These are phyloP conservation scores for Coptotermes formosanus DNA, from an alignment of 1,140 invertebrate species.

Conservation along the genomic window DNA sequence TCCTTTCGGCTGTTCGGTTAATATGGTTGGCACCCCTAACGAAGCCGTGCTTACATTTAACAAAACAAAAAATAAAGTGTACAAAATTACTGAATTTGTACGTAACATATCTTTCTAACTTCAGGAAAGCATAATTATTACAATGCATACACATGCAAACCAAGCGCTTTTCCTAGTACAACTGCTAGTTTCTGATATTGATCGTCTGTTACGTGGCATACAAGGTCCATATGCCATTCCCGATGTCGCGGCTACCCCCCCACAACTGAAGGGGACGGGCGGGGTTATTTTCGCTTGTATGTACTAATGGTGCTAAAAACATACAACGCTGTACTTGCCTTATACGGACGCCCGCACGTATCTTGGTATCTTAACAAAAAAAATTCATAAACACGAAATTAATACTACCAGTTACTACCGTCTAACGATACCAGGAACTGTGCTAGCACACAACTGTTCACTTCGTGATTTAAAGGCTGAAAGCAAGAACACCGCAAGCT, in stretches of 20 bases:
- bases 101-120: too few relatives aligned
- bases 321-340: not conserved
- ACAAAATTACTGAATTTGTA: not conserved
- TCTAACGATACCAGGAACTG: not conserved
- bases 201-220: slow-evolving; percentile 24
- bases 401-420: not conserved
- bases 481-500: too few relatives aligned
- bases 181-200: slow-evolving; percentile 40
- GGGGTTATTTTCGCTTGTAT: slow-evolving; percentile 24
- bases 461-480: too few relatives aligned
- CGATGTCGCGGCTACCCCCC: slow-evolving; percentile 46
- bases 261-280: slow-evolving; percentile 25
- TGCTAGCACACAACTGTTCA: too few relatives aligned
- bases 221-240: slow-evolving; percentile 43
- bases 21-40: slow-evolving; percentile 45
- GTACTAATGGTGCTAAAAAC: not conserved
- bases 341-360: not conserved
- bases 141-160: slow-evolving; percentile 42
- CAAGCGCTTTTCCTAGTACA: slow-evolving; percentile 47
- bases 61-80: not conserved
- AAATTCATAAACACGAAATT: not conserved
- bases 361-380: too few relatives aligned
- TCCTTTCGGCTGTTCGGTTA: not conserved
- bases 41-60: slow-evolving; percentile 3
- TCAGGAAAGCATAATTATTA: not conserved